Conservation (phyloP, 2,888 invertebrate species). For the Torymus aiolomorphi region DNA sequence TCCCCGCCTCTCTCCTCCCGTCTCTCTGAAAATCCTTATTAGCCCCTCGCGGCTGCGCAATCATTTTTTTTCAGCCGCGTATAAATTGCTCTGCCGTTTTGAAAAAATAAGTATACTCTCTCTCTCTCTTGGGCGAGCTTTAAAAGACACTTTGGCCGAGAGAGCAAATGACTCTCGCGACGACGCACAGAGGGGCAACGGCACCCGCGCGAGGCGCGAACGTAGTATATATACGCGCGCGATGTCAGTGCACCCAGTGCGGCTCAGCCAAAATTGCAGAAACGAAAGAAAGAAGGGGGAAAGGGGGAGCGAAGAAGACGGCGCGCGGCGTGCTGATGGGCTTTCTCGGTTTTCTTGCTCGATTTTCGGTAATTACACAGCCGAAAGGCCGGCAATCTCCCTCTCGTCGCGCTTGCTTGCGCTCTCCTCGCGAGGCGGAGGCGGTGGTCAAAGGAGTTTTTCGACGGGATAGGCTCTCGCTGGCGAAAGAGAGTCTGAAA, state of each 20-base stretch:
- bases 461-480: no score
- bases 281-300: neutral
- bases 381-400: slow-evolving; percentile 65
- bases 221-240: no score
- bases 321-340: slow-evolving; percentile 63
- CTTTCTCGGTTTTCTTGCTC: slow-evolving; percentile 65
- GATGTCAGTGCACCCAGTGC: slow-evolving; percentile 33
- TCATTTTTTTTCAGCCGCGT: neutral
- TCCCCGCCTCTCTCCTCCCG: neutral
- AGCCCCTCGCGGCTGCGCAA: neutral
- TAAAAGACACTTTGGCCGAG: slow-evolving; percentile 2
- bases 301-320: neutral
- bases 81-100: neutral
- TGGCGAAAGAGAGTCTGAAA: slow-evolving; percentile 40
- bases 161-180: slow-evolving; percentile 11
- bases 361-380: slow-evolving; percentile 69
- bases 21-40: neutral
- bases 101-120: neutral
- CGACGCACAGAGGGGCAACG: neutral
- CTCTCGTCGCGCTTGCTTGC: no score
- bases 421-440: slow-evolving; percentile 2
- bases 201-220: neutral
- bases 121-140: neutral
- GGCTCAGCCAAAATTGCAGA: slow-evolving; percentile 64
- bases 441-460: slow-evolving; percentile 36